phyloP scores from a whole-genome alignment of 1,140 invertebrate species.

The Bradysia coprophila region DNA sequence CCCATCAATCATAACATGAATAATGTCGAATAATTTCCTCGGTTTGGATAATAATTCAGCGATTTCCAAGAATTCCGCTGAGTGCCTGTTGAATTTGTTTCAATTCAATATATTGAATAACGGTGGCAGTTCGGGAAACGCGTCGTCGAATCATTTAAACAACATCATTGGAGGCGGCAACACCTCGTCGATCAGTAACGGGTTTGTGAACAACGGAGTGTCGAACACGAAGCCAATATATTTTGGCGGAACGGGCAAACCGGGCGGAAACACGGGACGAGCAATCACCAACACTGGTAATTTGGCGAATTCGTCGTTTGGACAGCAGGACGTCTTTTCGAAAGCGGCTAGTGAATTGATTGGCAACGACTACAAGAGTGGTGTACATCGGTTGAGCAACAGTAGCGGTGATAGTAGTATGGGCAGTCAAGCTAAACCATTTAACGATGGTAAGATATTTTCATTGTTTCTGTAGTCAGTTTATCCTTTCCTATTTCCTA shows the following conservation, averaged over 20 bases:
- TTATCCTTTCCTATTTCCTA: too few relatives aligned
- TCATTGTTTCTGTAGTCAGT: too few relatives aligned
- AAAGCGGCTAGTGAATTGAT: conserved; percentile 5
- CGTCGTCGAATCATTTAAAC: conserved; percentile 4
- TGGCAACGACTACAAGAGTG: too few relatives aligned
- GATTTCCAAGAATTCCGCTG: conserved; percentile 1
- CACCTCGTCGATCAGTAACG: conserved; percentile 4
- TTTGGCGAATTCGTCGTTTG: too few relatives aligned
- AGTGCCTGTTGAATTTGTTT: conserved; percentile 7
- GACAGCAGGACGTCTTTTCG: conserved; percentile 5
- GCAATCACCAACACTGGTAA: not conserved
- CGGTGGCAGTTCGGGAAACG: conserved; percentile 1
- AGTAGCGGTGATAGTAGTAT: too few relatives aligned
- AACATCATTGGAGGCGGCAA: conserved; percentile 8
- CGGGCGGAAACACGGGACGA: too few relatives aligned
- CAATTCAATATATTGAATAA: conserved; percentile 5
- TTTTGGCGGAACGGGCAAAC: too few relatives aligned
- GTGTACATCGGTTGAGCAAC: too few relatives aligned
- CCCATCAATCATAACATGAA: not conserved
- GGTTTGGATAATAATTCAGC: conserved; percentile 4
- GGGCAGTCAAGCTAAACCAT: too few relatives aligned
- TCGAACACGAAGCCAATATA: too few relatives aligned
- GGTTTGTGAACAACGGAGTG: too few relatives aligned
- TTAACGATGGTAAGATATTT: too few relatives aligned
- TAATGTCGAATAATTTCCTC: conserved; percentile 1